Evolutionary conservation across 2,797 vertebrate species (phyloP), one percentile per base, ranked within the genome.

Genomic region (Ispidina lecontei): DNA sequence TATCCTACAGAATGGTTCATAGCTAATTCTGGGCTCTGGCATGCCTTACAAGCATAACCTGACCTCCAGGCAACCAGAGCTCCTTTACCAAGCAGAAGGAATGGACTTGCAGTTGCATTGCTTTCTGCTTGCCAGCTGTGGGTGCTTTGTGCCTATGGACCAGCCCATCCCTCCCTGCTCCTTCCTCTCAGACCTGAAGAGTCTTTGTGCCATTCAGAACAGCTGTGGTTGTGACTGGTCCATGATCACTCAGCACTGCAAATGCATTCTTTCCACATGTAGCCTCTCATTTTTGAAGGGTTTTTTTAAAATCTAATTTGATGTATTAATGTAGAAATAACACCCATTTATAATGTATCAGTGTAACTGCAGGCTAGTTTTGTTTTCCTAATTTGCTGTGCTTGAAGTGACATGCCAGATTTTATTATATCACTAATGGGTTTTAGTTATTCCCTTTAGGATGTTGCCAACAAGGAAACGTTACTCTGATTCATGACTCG

Each of bases 341-440:
- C 94, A 92, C 94, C 78, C 94, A 95, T 93, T 95, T 95, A 94
- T 94, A 91, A 90, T 90, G 59, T 72, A 94, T 87, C 89, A 82
- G 77, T 83, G 35, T 94, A 81, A 75, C 84, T 90, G 73, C 54
- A 90, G 86, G 88, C 95, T 95, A 94, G 93, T 87, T 96, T 71
- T 95, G 83, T 93, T 96, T 94, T 87, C 72, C 86, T 94, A 55
- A 94, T 91, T 95, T 93, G 81, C 78, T 90, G 92, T 47, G 77
- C 79, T 68, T 78, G 75, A 72, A 92, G 90, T 72, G 87, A 89
- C 78, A 59, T 91, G 73, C 95, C 95, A 90, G 87, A 54, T 87
- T 91, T 92, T 90, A 91, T 96, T 90, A 76, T 51, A 84, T 94
- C 85, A 91, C 72, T 91, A 89, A 77, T 90, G 72, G 77, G 76